Evolutionary conservation across 2,797 vertebrate genomes (phyloP).

Genomic region (Hemitrygon akajei): DNA sequence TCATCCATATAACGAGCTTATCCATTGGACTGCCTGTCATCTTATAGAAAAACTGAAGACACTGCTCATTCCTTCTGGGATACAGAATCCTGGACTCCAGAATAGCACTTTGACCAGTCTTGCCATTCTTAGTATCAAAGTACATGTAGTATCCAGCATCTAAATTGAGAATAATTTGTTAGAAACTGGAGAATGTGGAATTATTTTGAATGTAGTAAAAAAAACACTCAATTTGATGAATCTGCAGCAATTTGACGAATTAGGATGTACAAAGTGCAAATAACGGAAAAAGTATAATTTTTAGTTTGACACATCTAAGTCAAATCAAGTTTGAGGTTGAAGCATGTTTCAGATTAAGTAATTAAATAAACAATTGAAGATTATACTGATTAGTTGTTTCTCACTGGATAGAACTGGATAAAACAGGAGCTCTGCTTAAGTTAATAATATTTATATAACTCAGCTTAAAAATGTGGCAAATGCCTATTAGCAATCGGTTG

Average conservation of each 20-base stretch:
- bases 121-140: slow-evolving; percentile 60
- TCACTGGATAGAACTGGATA: not conserved
- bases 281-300: not conserved
- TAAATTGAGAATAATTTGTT: slow-evolving; percentile 44
- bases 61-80: slow-evolving; percentile 75
- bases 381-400: not conserved
- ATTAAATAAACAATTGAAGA: not conserved
- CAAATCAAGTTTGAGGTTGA: not conserved
- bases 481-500: not conserved
- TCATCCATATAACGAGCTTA: slow-evolving; percentile 73
- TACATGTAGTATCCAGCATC: slow-evolving; percentile 78
- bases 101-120: slow-evolving; percentile 58
- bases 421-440: not conserved
- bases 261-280: not conserved
- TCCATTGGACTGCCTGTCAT: slow-evolving; percentile 69
- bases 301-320: not conserved
- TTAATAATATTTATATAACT: not conserved
- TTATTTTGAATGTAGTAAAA: not conserved
- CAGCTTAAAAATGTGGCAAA: not conserved
- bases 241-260: not conserved
- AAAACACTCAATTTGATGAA: not conserved
- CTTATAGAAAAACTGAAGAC: slow-evolving; percentile 87
- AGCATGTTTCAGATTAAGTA: not conserved
- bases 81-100: slow-evolving; percentile 81
- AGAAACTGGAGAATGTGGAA: not conserved